These are phyloP conservation scores for Hylomyscus alleni DNA, from an alignment of 2,797 vertebrate species.

Conservation along the genomic window DNA sequence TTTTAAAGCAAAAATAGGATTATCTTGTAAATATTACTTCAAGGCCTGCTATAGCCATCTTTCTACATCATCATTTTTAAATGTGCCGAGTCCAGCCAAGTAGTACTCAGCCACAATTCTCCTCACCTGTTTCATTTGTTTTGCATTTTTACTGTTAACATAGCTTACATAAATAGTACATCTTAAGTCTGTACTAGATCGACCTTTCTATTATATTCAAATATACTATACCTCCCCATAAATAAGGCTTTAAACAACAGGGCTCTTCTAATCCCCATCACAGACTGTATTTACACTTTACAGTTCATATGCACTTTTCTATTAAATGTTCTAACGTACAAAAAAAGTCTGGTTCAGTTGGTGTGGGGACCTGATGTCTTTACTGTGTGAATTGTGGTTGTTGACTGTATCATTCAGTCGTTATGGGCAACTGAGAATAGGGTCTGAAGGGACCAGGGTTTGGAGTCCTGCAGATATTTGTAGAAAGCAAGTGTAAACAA, in stretches of 20 bases:
- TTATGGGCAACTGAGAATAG: not conserved
- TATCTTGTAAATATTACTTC: constrained; percentile 3
- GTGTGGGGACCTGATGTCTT: not conserved
- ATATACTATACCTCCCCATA: not conserved
- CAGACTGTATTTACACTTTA: not conserved
- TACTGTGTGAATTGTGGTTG: not conserved
- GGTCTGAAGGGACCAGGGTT: constrained; percentile 14
- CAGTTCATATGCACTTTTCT: not conserved
- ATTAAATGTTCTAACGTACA: constrained; percentile 28
- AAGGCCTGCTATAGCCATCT: not conserved
- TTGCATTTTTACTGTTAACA: constrained; percentile 8
- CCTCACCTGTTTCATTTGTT: not conserved
- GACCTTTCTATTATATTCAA: not conserved
- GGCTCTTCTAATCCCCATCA: not conserved
- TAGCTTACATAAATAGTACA: not conserved
- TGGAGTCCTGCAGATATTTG: not conserved
- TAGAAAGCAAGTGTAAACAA: constrained; percentile 16
- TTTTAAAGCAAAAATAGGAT: not conserved
- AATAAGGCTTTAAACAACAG: not conserved
- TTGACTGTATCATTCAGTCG: not conserved
- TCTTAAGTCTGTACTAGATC: not conserved
- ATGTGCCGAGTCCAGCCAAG: no score
- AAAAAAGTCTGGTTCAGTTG: not conserved
- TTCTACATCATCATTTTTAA: not conserved
- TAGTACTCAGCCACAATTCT: not conserved